Conservation (phyloP, 2,113 vertebrate genomes). For the Varanus salvator region DNA sequence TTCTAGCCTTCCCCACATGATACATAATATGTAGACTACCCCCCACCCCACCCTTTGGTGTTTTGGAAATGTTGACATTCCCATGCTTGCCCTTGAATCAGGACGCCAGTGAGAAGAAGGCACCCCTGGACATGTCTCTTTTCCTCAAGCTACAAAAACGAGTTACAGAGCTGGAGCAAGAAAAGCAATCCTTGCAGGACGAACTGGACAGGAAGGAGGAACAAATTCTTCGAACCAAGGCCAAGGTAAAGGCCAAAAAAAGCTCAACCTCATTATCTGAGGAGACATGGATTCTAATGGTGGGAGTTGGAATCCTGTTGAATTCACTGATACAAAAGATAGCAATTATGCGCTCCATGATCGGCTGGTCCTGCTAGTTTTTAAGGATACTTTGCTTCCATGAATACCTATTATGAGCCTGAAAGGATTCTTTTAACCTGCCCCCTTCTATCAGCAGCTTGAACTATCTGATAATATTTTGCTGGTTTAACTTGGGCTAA, state of each 20-base stretch:
- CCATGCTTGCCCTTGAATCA: conserved; percentile 64
- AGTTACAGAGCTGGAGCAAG: conserved; percentile 94
- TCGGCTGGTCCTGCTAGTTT: not conserved
- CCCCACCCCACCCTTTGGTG: conserved; percentile 26
- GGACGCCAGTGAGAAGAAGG: conserved; percentile 89
- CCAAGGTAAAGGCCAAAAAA: conserved; percentile 79
- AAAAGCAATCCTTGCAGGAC: conserved; percentile 93
- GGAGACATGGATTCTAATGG: conserved; percentile 3
- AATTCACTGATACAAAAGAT: not conserved
- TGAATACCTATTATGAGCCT: not conserved
- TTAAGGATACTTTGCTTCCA: not conserved
- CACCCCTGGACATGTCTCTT: conserved; percentile 90
- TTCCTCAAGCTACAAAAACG: conserved; percentile 99
- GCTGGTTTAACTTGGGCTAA: not conserved
- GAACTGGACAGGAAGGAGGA: conserved; percentile 95
- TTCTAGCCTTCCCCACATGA: not conserved
- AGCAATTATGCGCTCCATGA: not conserved
- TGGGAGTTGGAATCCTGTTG: not conserved
- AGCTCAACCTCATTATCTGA: not conserved
- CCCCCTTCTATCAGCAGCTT: not conserved
- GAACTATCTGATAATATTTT: not conserved
- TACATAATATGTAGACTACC: not conserved
- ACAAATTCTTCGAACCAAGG: conserved; percentile 89
- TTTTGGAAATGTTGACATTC: conserved; percentile 36
- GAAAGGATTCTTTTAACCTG: not conserved